These are phyloP conservation scores for Lithophane ornitopus DNA, from an alignment of 2,888 invertebrate species.

Conservation along the genomic window DNA sequence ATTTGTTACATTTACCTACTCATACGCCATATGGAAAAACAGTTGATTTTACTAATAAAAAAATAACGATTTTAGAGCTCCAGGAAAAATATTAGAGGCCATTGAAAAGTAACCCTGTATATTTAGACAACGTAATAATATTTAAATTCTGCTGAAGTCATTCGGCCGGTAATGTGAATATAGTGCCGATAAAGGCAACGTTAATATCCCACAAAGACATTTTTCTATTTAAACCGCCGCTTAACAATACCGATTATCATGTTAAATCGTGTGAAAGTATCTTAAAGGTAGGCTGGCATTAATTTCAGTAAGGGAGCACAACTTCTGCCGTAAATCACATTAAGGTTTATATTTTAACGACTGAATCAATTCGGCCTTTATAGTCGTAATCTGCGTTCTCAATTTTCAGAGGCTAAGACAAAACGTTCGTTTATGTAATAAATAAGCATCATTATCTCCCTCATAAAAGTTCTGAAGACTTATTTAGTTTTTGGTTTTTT, in stretches of 20 bases:
- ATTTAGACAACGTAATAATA: conserved; percentile 8
- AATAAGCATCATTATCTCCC: conserved; percentile 46
- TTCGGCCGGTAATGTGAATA: conserved; percentile 27
- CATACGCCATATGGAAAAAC: not conserved
- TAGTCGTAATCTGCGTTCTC: conserved; percentile 49
- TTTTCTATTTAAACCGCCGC: conserved; percentile 71
- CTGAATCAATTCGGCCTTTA: conserved; percentile 64
- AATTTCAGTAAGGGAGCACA: conserved; percentile 57
- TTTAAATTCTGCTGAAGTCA: conserved; percentile 10
- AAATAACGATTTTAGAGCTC: not conserved
- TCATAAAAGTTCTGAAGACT: conserved; percentile 45
- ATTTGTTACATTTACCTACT: not conserved
- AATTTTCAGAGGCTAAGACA: conserved; percentile 33
- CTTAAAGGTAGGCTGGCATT: conserved; percentile 60
- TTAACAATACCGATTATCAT: conserved; percentile 70
- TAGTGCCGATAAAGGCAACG: conserved; percentile 31
- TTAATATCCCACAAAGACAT: conserved; percentile 56
- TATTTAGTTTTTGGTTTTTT: conserved; percentile 37
- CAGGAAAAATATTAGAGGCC: not conserved
- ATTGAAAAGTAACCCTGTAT: conserved; percentile 5
- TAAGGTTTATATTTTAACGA: conserved; percentile 64
- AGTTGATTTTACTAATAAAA: not conserved
- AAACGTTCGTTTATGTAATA: conserved; percentile 41
- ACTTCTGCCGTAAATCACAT: conserved; percentile 65
- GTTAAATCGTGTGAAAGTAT: conserved; percentile 72